Evolutionary conservation across 1,140 invertebrate species (phyloP).

Genomic region (Forficula auricularia): DNA sequence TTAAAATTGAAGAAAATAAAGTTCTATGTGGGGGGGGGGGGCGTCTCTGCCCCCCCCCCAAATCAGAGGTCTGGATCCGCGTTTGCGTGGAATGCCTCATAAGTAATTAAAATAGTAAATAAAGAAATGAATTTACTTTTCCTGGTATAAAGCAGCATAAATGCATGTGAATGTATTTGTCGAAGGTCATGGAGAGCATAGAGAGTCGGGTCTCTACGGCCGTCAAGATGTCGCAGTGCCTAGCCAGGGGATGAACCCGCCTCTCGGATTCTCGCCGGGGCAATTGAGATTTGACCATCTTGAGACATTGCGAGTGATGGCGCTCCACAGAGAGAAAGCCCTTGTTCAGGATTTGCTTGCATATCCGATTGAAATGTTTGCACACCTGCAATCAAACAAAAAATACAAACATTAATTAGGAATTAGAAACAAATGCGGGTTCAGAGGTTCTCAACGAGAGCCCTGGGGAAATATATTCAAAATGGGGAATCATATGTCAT

Average conservation of each 20-base stretch:
- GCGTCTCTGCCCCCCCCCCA: too few species aligned
- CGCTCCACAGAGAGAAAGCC: constrained; percentile 66
- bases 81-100: too few species aligned
- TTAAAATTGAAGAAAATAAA: too few species aligned
- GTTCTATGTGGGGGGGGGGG: too few species aligned
- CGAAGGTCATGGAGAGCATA: constrained; percentile 81
- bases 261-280: constrained; percentile 78
- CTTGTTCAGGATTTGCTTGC: constrained; percentile 55
- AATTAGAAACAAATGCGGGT: constrained; percentile 6
- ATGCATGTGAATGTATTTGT: constrained; percentile 63
- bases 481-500: neutral
- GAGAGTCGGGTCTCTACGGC: constrained; percentile 80
- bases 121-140: too few species aligned
- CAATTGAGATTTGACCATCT: constrained; percentile 60
- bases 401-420: constrained; percentile 4
- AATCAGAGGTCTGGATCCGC: too few species aligned
- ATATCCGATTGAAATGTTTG: constrained; percentile 53
- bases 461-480: constrained; percentile 1
- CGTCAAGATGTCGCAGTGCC: constrained; percentile 74
- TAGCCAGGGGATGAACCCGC: constrained; percentile 59
- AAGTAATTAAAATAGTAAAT: too few species aligned
- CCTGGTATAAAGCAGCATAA: constrained; percentile 87
- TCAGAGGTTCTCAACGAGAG: constrained; percentile 8
- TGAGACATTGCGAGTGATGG: constrained; percentile 52
- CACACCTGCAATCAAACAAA: constrained; percentile 47